Evolutionary conservation across 2,113 vertebrate genomes (phyloP).

Genomic region (Neodon shergylaensis): DNA sequence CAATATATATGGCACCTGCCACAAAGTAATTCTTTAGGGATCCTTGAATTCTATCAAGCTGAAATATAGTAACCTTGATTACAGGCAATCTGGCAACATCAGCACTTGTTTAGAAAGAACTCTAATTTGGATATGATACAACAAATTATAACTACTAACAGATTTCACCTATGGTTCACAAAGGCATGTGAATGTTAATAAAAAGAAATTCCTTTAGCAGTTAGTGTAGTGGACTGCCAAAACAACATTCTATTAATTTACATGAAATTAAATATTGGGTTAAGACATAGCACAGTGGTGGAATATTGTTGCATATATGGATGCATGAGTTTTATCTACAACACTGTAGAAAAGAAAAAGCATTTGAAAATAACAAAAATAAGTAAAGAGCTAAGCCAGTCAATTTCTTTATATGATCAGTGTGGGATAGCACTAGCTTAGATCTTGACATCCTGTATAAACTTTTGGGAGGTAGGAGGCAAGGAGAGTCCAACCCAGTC

Average conservation of each 20-base stretch:
- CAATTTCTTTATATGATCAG: neutral
- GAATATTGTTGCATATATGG: neutral
- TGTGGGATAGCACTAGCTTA: too few species aligned
- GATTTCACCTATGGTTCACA: neutral
- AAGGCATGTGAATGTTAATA: slow-evolving; percentile 6
- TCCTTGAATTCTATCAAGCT: slow-evolving; percentile 27
- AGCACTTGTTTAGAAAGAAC: slow-evolving; percentile 40
- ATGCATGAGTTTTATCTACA: too few species aligned
- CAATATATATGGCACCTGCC: slow-evolving; percentile 47
- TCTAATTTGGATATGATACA: slow-evolving; percentile 8
- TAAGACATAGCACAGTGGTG: neutral
- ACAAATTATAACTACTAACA: neutral
- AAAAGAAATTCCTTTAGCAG: neutral
- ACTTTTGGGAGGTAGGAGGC: too few species aligned
- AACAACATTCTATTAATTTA: neutral
- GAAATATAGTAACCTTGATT: slow-evolving; percentile 45
- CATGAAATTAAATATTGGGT: neutral
- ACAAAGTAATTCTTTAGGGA: slow-evolving; percentile 43
- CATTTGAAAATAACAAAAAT: neutral
- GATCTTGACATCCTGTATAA: too few species aligned
- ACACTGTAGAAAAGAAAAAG: neutral
- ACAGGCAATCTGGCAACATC: neutral
- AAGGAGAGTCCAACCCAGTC: neutral
- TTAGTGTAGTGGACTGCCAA: neutral
- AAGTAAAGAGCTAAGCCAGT: neutral